These are phyloP conservation scores for Sesamia nonagrioides DNA, from an alignment of 1,140 invertebrate genomes.

Conservation along the genomic window DNA sequence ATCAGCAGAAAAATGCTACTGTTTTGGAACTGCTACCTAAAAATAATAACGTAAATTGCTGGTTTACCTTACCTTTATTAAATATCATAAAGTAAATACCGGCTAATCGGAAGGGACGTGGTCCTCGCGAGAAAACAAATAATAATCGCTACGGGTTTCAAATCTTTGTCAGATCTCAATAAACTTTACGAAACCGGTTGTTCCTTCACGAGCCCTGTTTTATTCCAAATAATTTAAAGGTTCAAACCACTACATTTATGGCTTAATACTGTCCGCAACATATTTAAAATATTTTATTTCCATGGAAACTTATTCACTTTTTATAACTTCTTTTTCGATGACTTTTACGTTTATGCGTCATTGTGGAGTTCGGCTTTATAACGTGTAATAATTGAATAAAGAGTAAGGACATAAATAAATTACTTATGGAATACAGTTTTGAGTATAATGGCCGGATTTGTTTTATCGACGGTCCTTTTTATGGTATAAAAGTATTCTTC, in stretches of 20 bases:
- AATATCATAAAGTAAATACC: background rate
- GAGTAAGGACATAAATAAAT: constrained; percentile 14
- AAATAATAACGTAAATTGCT: background rate
- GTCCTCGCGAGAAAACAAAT: background rate
- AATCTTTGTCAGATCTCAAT: background rate
- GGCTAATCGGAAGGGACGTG: background rate
- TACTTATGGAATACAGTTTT: background rate
- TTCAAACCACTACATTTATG: constrained; percentile 1
- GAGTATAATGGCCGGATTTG: background rate
- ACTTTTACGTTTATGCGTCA: background rate
- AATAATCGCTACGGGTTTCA: background rate
- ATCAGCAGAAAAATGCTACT: background rate
- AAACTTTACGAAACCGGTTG: background rate
- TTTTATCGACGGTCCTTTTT: too few species aligned
- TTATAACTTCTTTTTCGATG: constrained; percentile 18
- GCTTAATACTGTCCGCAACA: constrained; percentile 15
- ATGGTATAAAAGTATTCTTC: background rate
- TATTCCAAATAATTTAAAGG: constrained; percentile 31
- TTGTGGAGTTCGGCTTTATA: constrained; percentile 4
- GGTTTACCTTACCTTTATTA: background rate
- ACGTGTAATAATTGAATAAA: constrained; percentile 21
- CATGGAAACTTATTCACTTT: constrained; percentile 2
- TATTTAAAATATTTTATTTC: background rate
- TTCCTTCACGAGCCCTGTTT: background rate
- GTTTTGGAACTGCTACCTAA: background rate